Evolutionary conservation across 2,797 vertebrate genomes (phyloP).

Genomic region (Coracias cyanogaster): DNA sequence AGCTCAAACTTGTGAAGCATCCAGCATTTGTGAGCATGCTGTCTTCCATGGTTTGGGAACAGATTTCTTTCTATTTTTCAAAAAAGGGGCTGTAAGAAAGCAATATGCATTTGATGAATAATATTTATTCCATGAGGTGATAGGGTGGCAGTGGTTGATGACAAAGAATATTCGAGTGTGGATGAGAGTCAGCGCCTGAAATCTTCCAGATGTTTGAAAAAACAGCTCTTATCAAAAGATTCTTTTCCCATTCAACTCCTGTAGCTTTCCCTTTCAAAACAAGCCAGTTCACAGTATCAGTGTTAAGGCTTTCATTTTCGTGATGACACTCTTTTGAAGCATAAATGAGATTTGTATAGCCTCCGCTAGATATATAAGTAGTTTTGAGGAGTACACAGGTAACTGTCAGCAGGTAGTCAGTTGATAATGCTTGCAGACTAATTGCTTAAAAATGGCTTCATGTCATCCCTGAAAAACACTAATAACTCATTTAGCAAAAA

Average conservation of each 20-base stretch:
- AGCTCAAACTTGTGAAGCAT: not conserved
- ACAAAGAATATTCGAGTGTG: not conserved
- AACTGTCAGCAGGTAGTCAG: not conserved
- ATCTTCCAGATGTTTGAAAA: not conserved
- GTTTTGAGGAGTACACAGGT: not conserved
- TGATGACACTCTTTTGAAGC: not conserved
- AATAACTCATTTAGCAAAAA: not conserved
- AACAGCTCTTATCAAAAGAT: not conserved
- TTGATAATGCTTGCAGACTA: slow-evolving; percentile 17
- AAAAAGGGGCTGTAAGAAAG: not conserved
- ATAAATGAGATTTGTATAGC: not conserved
- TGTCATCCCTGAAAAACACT: not conserved
- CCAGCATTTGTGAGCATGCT: not conserved
- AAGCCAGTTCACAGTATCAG: not conserved
- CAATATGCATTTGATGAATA: not conserved
- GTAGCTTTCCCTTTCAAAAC: not conserved
- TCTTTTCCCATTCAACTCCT: not conserved
- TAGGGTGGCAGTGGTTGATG: not conserved
- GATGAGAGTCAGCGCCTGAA: not conserved
- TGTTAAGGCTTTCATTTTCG: not conserved
- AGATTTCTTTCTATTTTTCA: not conserved
- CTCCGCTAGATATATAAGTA: not conserved
- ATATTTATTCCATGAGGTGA: not conserved
- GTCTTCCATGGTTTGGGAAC: not conserved
- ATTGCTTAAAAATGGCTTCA: slow-evolving; percentile 1